These are phyloP conservation scores for Clostera curtula DNA, from an alignment of 2,888 invertebrate species.

Conservation along the genomic window DNA sequence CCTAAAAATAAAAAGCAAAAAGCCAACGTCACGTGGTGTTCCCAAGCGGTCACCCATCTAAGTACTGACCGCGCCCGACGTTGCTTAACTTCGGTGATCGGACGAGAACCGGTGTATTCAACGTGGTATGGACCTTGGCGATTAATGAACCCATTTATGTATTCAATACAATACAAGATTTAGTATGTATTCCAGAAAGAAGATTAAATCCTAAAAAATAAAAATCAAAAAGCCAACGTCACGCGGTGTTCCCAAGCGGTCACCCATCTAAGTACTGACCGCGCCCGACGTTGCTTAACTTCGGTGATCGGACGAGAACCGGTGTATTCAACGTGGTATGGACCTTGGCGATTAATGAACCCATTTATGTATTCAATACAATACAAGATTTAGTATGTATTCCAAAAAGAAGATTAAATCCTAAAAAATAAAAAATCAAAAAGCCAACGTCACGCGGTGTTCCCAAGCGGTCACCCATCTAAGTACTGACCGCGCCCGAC, in stretches of 20 bases:
- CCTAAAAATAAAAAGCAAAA: conserved; percentile 25
- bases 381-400: too few species aligned
- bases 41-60: conserved; percentile 69
- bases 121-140: conserved; percentile 57
- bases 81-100: conserved; percentile 71
- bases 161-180: not conserved
- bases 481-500: conserved; percentile 68
- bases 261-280: conserved; percentile 70
- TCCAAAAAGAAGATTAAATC: too few species aligned
- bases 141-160: not conserved
- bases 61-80: conserved; percentile 68
- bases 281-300: conserved; percentile 68
- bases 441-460: conserved; percentile 57
- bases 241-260: conserved; percentile 65
- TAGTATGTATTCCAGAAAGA: too few species aligned
- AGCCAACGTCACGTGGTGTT: conserved; percentile 57
- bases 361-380: not conserved
- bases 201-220: too few species aligned
- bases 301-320: conserved; percentile 71
- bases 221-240: conserved; percentile 44
- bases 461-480: conserved; percentile 69
- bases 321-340: conserved; percentile 65
- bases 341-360: conserved; percentile 31
- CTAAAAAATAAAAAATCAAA: conserved; percentile 25
- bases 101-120: conserved; percentile 68